A percentile compares a stretch with the other conserved stretches of the same genome.
These are phyloP conservation scores for Pammene fasciana DNA, from an alignment of 2,888 invertebrate genomes.

Conservation along the genomic window DNA sequence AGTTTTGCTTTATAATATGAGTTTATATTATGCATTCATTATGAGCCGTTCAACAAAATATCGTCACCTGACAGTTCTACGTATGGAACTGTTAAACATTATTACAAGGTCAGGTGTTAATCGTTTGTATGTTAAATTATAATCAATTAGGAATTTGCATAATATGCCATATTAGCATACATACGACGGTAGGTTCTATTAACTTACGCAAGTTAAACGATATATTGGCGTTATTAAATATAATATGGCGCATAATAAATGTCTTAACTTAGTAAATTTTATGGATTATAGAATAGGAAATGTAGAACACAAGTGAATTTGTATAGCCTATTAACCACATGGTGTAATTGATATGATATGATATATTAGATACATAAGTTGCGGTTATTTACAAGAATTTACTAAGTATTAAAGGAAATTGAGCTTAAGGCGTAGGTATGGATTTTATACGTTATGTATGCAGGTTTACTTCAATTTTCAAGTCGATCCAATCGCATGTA, in stretches of 20 bases:
- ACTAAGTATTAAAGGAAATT: no score
- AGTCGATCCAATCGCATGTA: no score
- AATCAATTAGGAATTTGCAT: slow-evolving; percentile 29
- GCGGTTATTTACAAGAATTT: no score
- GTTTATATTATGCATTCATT: slow-evolving; percentile 27
- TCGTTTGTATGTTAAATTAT: slow-evolving; percentile 29
- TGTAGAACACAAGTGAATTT: no score
- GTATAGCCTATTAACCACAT: no score
- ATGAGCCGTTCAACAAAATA: slow-evolving; percentile 33
- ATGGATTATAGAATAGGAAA: background rate
- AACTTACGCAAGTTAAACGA: slow-evolving; percentile 17
- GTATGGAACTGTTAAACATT: slow-evolving; percentile 24
- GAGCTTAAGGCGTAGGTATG: no score
- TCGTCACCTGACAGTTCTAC: slow-evolving; percentile 24
- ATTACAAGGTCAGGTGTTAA: slow-evolving; percentile 32
- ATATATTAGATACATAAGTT: no score
- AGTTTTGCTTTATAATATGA: slow-evolving; percentile 7
- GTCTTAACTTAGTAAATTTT: no score
- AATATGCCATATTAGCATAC: slow-evolving; percentile 21
- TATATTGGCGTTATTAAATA: background rate
- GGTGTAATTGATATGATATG: no score
- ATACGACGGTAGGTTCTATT: background rate
- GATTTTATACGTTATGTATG: no score
- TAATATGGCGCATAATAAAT: no score
- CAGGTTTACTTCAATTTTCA: no score